Conservation (phyloP, 37 sponge, comb jelly and placozoan species). For the Aplysina aerophoba region DNA sequence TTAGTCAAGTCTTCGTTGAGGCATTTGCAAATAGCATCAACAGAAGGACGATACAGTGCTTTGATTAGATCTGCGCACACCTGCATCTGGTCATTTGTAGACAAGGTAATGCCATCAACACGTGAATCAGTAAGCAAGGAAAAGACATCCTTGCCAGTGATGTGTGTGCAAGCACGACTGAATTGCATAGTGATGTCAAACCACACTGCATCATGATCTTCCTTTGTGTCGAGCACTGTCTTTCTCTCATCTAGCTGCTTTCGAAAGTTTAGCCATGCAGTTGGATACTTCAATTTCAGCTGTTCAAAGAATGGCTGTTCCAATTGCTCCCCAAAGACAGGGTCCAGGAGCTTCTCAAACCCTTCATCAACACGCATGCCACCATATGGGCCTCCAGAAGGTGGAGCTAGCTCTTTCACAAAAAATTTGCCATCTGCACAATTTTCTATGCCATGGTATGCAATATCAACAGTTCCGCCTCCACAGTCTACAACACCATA, state of each 20-base stretch:
- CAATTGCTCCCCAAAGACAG: neutral
- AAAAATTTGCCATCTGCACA: neutral
- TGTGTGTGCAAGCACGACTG: neutral
- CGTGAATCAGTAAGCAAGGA: too few species aligned
- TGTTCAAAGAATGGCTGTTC: neutral
- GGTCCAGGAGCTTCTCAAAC: slow-evolving; percentile 16
- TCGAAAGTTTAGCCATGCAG: neutral
- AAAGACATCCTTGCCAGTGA: neutral
- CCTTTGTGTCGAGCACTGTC: neutral
- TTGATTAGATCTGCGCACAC: too few species aligned
- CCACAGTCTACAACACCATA: slow-evolving; percentile 36
- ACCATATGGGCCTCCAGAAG: slow-evolving; percentile 34
- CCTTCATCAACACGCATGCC: slow-evolving; percentile 4
- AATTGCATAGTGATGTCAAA: neutral
- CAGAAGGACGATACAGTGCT: neutral
- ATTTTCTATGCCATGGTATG: neutral
- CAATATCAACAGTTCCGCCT: slow-evolving; percentile 38
- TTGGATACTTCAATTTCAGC: neutral
- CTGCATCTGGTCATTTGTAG: too few species aligned
- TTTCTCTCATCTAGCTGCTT: slow-evolving; percentile 6
- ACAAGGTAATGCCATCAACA: too few species aligned
- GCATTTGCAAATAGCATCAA: neutral
- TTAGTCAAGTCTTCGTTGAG: neutral
- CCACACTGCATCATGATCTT: neutral
- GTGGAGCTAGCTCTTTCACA: slow-evolving; percentile 6